Percentiles rank a stretch among this genome's conserved stretches.
phyloP scores from a whole-genome alignment of 1,140 invertebrate species.

The Euwallacea fornicatus region DNA sequence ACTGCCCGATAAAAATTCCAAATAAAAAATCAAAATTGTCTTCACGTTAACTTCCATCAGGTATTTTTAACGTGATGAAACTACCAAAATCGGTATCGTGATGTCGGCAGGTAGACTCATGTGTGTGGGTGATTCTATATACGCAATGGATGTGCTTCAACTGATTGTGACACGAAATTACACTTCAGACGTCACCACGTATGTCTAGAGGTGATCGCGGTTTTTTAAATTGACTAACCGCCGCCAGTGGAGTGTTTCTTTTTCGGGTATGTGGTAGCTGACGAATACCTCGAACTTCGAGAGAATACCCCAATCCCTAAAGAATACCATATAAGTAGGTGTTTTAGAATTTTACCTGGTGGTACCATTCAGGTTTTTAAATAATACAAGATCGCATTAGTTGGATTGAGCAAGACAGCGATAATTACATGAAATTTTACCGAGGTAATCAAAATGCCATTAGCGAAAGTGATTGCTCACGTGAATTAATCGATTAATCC shows the following conservation, averaged over 20 bases:
- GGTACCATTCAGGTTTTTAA: slow-evolving; percentile 32
- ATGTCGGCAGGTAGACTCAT: slow-evolving; percentile 34
- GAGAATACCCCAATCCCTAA: slow-evolving; percentile 13
- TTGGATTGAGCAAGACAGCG: neutral
- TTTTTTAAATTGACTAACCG: no score
- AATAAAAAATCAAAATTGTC: slow-evolving; percentile 38
- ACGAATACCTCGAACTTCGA: neutral
- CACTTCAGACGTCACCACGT: no score
- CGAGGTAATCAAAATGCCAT: neutral
- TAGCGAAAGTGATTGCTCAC: slow-evolving; percentile 15
- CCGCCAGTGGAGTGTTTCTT: neutral
- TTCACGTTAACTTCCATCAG: slow-evolving; percentile 30
- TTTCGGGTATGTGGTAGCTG: slow-evolving; percentile 3
- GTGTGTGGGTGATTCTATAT: slow-evolving; percentile 24
- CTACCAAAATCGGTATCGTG: slow-evolving; percentile 28
- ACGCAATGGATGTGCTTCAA: neutral
- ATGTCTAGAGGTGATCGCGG: no score
- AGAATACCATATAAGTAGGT: slow-evolving; percentile 24
- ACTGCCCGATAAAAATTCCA: slow-evolving; percentile 29
- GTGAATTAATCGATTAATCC: slow-evolving; percentile 11
- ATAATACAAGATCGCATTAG: slow-evolving; percentile 20
- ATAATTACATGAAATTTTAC: no score
- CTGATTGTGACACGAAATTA: no score
- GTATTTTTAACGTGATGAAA: slow-evolving; percentile 39
- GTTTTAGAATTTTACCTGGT: slow-evolving; percentile 36